phyloP scores from a whole-genome alignment of 2,888 invertebrate genomes.

The Sabatieria punctata region DNA sequence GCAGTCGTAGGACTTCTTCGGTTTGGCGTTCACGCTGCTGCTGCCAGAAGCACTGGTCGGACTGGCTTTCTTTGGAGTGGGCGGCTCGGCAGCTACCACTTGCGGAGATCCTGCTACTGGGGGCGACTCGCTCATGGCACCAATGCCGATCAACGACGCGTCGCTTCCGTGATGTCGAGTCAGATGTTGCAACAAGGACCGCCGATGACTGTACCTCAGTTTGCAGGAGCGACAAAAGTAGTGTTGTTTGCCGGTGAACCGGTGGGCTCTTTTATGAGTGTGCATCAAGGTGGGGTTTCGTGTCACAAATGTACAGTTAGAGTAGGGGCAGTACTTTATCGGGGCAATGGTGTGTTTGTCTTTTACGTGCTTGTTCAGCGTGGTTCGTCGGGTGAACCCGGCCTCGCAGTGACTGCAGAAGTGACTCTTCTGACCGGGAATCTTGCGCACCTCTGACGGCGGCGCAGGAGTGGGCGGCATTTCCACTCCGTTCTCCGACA shows the following conservation, averaged over 20 bases:
- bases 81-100: not conserved
- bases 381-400: not conserved
- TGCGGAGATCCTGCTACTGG: too few species aligned
- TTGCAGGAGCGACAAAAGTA: not conserved
- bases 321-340: not conserved
- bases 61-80: not conserved
- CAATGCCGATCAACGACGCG: not conserved
- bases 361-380: not conserved
- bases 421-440: slow-evolving; percentile 2
- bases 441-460: not conserved
- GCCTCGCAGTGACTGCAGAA: not conserved
- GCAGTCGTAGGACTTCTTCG: not conserved
- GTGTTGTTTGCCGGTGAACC: not conserved
- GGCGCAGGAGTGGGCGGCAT: not conserved
- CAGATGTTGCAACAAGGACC: not conserved
- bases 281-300: not conserved
- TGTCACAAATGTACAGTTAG: slow-evolving; percentile 1
- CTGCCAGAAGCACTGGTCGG: not conserved
- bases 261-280: not conserved
- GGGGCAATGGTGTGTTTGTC: not conserved
- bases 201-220: not conserved
- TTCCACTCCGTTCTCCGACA: not conserved
- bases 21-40: not conserved
- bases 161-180: not conserved
- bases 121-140: not conserved